Evolutionary conservation across 1,140 invertebrate species (phyloP).

Genomic region (Drosophila parabipectinata): DNA sequence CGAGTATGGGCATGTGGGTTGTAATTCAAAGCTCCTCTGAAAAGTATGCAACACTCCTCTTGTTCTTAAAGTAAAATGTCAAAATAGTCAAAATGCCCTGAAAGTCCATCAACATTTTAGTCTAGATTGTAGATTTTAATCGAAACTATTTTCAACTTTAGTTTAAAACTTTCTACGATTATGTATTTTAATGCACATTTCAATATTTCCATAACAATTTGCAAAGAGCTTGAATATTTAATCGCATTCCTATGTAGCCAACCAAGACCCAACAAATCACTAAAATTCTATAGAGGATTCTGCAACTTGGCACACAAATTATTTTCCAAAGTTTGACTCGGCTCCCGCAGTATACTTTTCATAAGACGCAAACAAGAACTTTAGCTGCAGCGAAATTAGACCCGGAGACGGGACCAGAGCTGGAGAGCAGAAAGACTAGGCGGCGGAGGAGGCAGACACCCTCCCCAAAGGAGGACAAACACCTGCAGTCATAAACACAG

Average conservation of each 20-base stretch:
- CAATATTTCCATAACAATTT: not conserved
- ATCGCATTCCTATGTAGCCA: slow-evolving; percentile 14
- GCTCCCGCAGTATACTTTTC: slow-evolving; percentile 50
- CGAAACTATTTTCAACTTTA: not conserved
- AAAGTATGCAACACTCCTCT: not conserved
- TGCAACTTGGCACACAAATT: slow-evolving; percentile 65
- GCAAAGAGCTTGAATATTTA: slow-evolving; percentile 1
- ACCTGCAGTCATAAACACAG: slow-evolving; percentile 69
- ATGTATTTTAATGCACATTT: not conserved
- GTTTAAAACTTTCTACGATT: not conserved
- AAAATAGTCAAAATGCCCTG: too few species aligned
- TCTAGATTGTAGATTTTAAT: too few species aligned
- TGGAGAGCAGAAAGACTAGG: not conserved
- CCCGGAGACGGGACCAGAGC: slow-evolving; percentile 17
- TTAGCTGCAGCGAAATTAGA: slow-evolving; percentile 75
- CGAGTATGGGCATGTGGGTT: slow-evolving; percentile 21
- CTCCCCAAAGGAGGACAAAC: slow-evolving; percentile 54
- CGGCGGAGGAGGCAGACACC: slow-evolving; percentile 6
- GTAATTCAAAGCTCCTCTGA: slow-evolving; percentile 30
- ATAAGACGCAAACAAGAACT: slow-evolving; percentile 78
- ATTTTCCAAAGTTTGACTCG: slow-evolving; percentile 66
- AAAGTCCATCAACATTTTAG: not conserved
- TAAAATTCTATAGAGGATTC: slow-evolving; percentile 21
- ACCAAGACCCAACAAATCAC: slow-evolving; percentile 19
- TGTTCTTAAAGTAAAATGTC: too few species aligned